These are phyloP conservation scores for Accipiter minullus DNA, from an alignment of 2,797 vertebrate genomes.

Conservation along the genomic window DNA sequence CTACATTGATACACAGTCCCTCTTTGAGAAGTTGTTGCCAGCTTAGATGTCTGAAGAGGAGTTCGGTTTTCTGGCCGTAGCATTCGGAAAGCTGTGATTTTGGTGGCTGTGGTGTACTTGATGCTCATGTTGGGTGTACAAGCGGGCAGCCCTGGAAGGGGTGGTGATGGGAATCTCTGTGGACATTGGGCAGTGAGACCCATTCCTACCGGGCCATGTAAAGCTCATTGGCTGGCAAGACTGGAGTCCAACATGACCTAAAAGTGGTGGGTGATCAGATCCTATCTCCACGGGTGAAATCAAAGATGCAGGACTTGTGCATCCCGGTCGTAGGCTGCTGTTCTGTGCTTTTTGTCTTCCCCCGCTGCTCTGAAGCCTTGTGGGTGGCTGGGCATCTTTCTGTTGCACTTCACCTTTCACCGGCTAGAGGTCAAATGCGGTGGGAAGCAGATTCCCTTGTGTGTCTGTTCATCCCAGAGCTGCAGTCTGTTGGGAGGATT, in stretches of 20 bases:
- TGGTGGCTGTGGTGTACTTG: not conserved
- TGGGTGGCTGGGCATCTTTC: not conserved
- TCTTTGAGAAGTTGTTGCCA: not conserved
- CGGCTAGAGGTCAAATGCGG: not conserved
- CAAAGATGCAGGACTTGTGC: not conserved
- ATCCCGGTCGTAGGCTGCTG: accelerated
- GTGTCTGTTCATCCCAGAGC: not conserved
- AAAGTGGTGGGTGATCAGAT: not conserved
- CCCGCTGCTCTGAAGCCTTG: not conserved
- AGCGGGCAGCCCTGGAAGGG: not conserved
- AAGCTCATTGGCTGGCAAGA: not conserved
- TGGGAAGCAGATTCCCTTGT: not conserved
- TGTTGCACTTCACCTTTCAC: not conserved
- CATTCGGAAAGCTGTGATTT: not conserved
- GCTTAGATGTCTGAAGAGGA: not conserved
- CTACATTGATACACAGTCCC: not conserved
- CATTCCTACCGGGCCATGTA: not conserved
- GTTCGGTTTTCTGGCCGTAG: not conserved
- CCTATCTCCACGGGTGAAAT: not conserved
- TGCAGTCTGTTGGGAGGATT: not conserved
- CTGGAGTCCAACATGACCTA: not conserved
- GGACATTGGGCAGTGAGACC: not conserved
- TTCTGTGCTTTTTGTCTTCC: not conserved
- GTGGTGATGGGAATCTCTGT: not conserved
- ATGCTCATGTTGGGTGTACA: accelerated